Conservation (phyloP, 2,113 vertebrate genomes). For the Hystrix brachyura region DNA sequence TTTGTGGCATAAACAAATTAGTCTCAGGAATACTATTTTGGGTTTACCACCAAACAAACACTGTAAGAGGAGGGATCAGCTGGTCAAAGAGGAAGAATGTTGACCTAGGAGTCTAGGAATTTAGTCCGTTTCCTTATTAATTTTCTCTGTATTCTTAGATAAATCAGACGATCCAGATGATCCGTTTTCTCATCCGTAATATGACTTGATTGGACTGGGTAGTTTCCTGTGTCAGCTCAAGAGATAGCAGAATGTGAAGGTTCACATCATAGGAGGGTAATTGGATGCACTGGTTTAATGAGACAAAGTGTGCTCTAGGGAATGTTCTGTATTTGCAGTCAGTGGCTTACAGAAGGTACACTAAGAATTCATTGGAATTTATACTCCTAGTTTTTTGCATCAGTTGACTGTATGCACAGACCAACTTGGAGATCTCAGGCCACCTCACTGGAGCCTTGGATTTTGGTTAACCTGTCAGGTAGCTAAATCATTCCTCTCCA, state of each 20-base stretch:
- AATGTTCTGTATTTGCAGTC: neutral
- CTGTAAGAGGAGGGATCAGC: neutral
- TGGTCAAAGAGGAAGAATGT: neutral
- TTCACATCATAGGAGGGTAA: neutral
- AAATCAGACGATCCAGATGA: neutral
- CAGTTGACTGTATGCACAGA: neutral
- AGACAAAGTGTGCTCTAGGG: neutral
- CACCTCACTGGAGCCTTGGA: neutral
- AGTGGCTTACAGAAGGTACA: neutral
- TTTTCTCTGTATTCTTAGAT: neutral
- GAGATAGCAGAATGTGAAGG: neutral
- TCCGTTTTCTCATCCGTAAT: neutral
- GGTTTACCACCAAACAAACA: neutral
- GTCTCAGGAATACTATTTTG: neutral
- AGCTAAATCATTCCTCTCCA: neutral
- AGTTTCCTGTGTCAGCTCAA: neutral
- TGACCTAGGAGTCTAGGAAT: neutral
- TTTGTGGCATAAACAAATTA: neutral
- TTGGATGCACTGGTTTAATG: neutral
- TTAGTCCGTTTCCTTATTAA: neutral
- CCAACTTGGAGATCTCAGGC: neutral
- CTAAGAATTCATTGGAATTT: neutral
- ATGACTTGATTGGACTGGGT: neutral
- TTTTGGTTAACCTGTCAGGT: neutral
- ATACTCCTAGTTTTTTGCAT: neutral